Percentiles rank a stretch among this genome's conserved stretches.
These are phyloP conservation scores for Charanyca ferruginea DNA, from an alignment of 2,888 invertebrate species.

Conservation along the genomic window DNA sequence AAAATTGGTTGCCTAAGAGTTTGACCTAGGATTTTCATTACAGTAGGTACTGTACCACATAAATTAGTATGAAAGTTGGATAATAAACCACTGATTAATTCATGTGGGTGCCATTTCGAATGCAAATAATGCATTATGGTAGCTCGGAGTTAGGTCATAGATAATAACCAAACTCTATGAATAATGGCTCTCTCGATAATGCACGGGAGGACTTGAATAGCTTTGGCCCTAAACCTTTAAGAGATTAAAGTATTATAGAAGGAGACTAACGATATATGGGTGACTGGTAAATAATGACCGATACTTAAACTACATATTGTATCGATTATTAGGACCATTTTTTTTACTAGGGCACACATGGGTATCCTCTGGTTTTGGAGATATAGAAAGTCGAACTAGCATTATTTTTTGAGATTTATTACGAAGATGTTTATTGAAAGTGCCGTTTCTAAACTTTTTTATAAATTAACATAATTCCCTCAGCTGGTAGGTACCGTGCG, in stretches of 20 bases:
- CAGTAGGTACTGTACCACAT: slow-evolving; percentile 8
- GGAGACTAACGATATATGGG: too few relatives aligned
- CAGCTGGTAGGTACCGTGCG: too few relatives aligned
- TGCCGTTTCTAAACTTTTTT: too few relatives aligned
- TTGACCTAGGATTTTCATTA: background rate
- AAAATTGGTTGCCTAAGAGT: slow-evolving; percentile 25
- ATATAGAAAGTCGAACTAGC: too few relatives aligned
- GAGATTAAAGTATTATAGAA: slow-evolving; percentile 9
- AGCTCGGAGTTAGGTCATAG: slow-evolving; percentile 25
- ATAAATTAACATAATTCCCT: too few relatives aligned
- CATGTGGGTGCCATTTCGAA: slow-evolving; percentile 62
- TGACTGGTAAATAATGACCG: too few relatives aligned
- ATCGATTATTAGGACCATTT: too few relatives aligned
- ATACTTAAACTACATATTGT: too few relatives aligned
- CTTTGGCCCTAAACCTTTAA: slow-evolving; percentile 22
- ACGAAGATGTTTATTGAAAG: too few relatives aligned
- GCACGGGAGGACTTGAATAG: slow-evolving; percentile 8
- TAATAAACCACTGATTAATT: slow-evolving; percentile 31
- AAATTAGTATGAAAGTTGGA: slow-evolving; percentile 21
- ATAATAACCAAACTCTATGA: slow-evolving; percentile 50
- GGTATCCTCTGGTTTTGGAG: too few relatives aligned
- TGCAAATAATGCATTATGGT: slow-evolving; percentile 53
- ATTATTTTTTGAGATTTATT: too few relatives aligned
- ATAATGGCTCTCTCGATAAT: slow-evolving; percentile 45
- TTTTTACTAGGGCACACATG: too few relatives aligned